A percentile compares a stretch with the other conserved stretches of the same genome.
Conservation (phyloP, 2,888 invertebrate genomes). For the Drosophila bunnanda region DNA sequence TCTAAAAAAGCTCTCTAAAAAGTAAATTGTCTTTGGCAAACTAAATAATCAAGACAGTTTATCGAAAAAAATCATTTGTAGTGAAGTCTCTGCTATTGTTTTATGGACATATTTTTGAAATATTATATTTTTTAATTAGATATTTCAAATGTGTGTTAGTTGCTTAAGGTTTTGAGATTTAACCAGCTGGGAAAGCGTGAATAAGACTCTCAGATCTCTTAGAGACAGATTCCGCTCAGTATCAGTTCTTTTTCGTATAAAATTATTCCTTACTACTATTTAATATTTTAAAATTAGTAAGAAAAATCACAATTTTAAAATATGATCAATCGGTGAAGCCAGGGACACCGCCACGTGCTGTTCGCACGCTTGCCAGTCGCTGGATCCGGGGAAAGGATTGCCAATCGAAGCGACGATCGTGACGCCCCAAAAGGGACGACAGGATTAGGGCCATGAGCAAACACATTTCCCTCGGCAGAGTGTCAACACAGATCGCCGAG, state of each 20-base stretch:
- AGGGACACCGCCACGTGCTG: slow-evolving; percentile 32
- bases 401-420: slow-evolving; percentile 42
- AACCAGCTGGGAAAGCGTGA: no score
- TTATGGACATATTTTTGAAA: no score
- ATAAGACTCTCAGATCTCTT: neutral
- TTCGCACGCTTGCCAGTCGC: slow-evolving; percentile 19
- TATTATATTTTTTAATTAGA: no score
- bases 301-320: neutral
- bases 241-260: neutral
- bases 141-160: no score
- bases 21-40: no score
- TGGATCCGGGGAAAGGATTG: slow-evolving; percentile 22
- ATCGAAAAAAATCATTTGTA: no score
- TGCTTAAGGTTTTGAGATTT: no score
- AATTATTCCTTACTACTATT: neutral
- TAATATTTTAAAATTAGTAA: neutral
- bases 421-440: slow-evolving; percentile 42
- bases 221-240: neutral
- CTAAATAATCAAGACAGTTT: no score
- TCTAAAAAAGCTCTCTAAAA: no score
- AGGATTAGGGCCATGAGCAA: slow-evolving; percentile 63
- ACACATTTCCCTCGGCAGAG: slow-evolving; percentile 49
- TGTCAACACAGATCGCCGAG: slow-evolving; percentile 39
- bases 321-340: neutral
- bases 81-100: no score